Conservation (phyloP, 2,797 vertebrate species). For the Oceanodroma leucorhoa region DNA sequence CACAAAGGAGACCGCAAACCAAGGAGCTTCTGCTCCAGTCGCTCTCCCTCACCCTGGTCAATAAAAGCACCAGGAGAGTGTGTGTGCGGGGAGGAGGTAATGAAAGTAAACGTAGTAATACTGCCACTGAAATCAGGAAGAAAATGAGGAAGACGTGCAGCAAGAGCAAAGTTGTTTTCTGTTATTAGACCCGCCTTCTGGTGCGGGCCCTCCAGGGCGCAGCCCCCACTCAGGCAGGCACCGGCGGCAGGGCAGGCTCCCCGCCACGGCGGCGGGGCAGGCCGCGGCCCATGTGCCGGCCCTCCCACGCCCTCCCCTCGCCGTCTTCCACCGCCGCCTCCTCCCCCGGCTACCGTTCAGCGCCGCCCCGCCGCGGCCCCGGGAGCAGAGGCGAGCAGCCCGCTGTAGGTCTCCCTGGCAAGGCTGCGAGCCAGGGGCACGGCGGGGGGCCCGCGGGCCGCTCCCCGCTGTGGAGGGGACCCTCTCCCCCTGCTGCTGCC, state of each 20-base stretch:
- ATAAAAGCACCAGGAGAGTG: accelerated
- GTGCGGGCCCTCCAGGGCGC: accelerated
- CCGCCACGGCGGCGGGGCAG: neutral
- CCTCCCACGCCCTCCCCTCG: neutral
- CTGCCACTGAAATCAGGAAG: neutral
- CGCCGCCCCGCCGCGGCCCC: neutral
- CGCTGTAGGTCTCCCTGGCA: neutral
- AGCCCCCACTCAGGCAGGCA: neutral
- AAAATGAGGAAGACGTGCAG: neutral
- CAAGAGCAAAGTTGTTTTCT: accelerated
- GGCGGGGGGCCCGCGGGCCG: neutral
- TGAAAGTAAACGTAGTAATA: accelerated
- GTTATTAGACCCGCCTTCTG: accelerated
- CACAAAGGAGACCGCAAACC: neutral
- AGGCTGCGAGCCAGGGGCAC: neutral
- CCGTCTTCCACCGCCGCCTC: neutral
- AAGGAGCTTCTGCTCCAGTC: too few species aligned
- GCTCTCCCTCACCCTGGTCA: accelerated
- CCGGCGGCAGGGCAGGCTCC: too few species aligned
- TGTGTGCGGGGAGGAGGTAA: accelerated
- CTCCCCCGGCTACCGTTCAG: accelerated
- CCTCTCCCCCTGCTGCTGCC: neutral
- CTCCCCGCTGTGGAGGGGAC: too few species aligned
- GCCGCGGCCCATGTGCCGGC: neutral
- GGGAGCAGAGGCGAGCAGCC: accelerated